Evolutionary conservation across 2,888 invertebrate species (phyloP).

Genomic region (Drosophila cognata): DNA sequence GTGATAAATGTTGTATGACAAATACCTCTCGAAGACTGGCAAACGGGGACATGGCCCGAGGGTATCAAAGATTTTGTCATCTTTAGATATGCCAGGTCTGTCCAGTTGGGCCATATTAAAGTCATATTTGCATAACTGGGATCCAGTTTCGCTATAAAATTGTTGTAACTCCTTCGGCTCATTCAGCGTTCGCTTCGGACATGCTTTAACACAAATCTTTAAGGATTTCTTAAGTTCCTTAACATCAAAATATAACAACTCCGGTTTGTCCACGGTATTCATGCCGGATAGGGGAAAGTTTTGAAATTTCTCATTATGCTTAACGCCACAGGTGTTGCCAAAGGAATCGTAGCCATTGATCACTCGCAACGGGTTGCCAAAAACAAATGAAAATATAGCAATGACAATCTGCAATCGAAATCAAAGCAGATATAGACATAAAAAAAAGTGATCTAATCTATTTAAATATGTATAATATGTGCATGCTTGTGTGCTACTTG

Average conservation of each 20-base stretch:
- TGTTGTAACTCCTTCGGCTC: constrained; percentile 89
- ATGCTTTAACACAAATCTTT: constrained; percentile 95
- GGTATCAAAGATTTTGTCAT: constrained; percentile 84
- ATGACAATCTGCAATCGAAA: constrained; percentile 89
- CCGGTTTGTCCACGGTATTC: constrained; percentile 91
- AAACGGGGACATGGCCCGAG: constrained; percentile 92
- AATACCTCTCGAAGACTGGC: constrained; percentile 91
- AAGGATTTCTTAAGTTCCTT: constrained; percentile 90
- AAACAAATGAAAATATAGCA: constrained; percentile 94
- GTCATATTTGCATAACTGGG: constrained; percentile 91
- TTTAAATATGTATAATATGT: neutral
- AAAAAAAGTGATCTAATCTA: constrained; percentile 37
- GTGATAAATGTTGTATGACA: neutral
- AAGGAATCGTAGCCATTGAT: constrained; percentile 97
- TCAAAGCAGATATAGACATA: constrained; percentile 22
- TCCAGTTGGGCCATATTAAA: constrained; percentile 87
- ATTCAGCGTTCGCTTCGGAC: constrained; percentile 89
- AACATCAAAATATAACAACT: constrained; percentile 93
- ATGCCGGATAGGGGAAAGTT: constrained; percentile 91
- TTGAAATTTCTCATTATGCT: constrained; percentile 90
- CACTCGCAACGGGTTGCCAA: constrained; percentile 93
- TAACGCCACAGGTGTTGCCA: constrained; percentile 96
- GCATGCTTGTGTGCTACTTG: constrained; percentile 26
- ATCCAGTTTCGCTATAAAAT: constrained; percentile 90
- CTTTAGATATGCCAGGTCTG: constrained; percentile 76